These are phyloP conservation scores for Drosophila funebris DNA, from an alignment of 1,140 invertebrate species.

Conservation along the genomic window DNA sequence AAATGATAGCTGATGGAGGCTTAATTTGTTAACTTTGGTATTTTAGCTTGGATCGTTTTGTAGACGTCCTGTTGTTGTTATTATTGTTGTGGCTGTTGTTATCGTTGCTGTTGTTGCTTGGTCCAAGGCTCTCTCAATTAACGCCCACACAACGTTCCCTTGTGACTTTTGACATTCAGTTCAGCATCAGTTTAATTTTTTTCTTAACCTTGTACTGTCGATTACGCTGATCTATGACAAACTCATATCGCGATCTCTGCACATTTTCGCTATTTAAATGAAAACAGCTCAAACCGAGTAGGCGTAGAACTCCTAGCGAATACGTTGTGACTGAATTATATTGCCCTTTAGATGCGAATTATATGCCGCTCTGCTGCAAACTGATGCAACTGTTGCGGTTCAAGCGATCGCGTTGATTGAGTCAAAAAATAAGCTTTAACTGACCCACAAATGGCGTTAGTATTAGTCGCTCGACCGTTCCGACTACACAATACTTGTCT, in stretches of 20 bases:
- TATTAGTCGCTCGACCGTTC: no score
- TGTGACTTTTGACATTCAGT: constrained; percentile 36
- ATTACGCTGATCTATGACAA: constrained; percentile 83
- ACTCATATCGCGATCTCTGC: constrained; percentile 84
- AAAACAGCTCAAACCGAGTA: constrained; percentile 76
- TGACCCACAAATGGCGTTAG: neutral
- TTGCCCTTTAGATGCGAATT: constrained; percentile 65
- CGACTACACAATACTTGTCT: neutral
- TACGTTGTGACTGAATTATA: constrained; percentile 83
- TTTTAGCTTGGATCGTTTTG: constrained; percentile 47
- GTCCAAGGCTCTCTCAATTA: constrained; percentile 36
- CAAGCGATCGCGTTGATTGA: constrained; percentile 4
- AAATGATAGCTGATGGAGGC: constrained; percentile 41
- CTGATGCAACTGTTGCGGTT: constrained; percentile 39
- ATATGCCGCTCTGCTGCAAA: constrained; percentile 47
- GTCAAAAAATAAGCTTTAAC: neutral
- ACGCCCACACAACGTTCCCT: constrained; percentile 14
- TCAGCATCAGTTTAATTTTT: constrained; percentile 77
- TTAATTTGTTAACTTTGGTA: constrained; percentile 78
- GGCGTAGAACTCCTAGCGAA: constrained; percentile 79
- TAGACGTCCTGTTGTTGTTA: constrained; percentile 17
- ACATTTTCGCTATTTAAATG: constrained; percentile 83
- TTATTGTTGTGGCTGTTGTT: constrained; percentile 37
- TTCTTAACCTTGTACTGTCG: constrained; percentile 83
- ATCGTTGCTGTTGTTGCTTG: constrained; percentile 36